phyloP scores from a whole-genome alignment of 64 coral and sea anemone species.

The Cladopsammia gracilis region DNA sequence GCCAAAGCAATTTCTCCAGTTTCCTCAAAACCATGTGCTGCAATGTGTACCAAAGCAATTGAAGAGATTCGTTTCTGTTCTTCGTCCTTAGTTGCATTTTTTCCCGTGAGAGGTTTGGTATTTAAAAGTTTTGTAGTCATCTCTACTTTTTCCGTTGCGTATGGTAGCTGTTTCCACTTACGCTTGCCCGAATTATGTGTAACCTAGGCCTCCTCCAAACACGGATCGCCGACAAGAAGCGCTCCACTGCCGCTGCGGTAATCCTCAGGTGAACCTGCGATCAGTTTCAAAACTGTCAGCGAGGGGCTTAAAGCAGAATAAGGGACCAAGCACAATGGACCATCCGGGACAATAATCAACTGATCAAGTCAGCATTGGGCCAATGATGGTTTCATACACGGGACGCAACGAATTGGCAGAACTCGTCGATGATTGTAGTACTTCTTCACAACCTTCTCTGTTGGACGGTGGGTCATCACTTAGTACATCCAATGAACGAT shows the following conservation, averaged over 20 bases:
- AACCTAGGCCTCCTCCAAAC: background rate
- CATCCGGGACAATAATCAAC: conserved; percentile 57
- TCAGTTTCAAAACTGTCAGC: conserved; percentile 8
- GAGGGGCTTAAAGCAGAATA: conserved; percentile 43
- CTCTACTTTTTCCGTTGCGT: no score
- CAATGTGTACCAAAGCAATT: conserved; percentile 22
- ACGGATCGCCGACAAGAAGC: conserved; percentile 33
- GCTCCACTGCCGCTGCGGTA: conserved; percentile 8
- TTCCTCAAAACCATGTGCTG: conserved; percentile 1
- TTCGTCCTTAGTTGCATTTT: conserved; percentile 12
- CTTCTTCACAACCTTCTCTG: no score
- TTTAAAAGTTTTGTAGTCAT: background rate
- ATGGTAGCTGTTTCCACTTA: no score
- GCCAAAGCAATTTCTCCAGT: conserved; percentile 1
- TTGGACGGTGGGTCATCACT: background rate
- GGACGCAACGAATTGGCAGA: background rate
- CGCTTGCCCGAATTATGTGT: background rate
- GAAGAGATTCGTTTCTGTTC: background rate
- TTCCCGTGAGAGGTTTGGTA: background rate
- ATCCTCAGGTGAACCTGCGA: background rate
- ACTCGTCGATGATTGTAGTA: background rate
- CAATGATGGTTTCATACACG: background rate
- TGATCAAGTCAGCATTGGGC: conserved; percentile 5
- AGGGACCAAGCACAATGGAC: conserved; percentile 36
- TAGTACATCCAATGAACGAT: background rate